Evolutionary conservation across 1,140 invertebrate genomes (phyloP).

Genomic region (Diabrotica undecimpunctata): DNA sequence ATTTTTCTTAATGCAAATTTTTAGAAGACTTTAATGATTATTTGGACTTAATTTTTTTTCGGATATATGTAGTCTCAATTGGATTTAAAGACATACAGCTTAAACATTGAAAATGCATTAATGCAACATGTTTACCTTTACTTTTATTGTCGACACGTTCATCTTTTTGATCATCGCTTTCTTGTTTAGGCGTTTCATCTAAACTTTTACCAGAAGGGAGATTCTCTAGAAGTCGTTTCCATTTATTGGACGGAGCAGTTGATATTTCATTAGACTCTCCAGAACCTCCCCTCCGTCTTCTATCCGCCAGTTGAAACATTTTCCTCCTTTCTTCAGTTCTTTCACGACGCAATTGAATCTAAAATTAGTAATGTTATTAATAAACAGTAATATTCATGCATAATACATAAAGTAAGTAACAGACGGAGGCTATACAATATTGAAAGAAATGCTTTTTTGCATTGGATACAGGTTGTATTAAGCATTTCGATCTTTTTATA

Average conservation of each 20-base stretch:
- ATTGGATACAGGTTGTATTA: too few species aligned
- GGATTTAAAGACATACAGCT: too few species aligned
- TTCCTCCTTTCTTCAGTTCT: conserved; percentile 89
- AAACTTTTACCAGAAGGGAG: conserved; percentile 54
- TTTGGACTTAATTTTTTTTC: too few species aligned
- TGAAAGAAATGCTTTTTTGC: too few species aligned
- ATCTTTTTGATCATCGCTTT: conserved; percentile 29
- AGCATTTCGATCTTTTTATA: too few species aligned
- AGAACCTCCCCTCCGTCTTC: conserved; percentile 55
- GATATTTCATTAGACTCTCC: conserved; percentile 51
- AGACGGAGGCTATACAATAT: too few species aligned
- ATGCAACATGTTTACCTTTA: conserved; percentile 23
- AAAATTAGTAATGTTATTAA: conserved; percentile 17
- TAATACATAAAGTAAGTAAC: too few species aligned
- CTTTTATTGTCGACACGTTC: conserved; percentile 28
- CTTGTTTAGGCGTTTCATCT: conserved; percentile 49
- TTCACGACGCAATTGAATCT: conserved; percentile 80
- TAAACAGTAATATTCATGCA: too few species aligned
- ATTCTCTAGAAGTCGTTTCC: conserved; percentile 66
- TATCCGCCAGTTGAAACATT: conserved; percentile 83
- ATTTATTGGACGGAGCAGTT: conserved; percentile 61
- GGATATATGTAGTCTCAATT: too few species aligned
- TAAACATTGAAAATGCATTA: conserved; percentile 23
- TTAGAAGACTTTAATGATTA: too few species aligned
- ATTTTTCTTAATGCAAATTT: too few species aligned